A percentile compares a stretch with the other conserved stretches of the same genome.
Conservation (phyloP, 2,888 invertebrate genomes). For the Gandaritis pyraliata region DNA sequence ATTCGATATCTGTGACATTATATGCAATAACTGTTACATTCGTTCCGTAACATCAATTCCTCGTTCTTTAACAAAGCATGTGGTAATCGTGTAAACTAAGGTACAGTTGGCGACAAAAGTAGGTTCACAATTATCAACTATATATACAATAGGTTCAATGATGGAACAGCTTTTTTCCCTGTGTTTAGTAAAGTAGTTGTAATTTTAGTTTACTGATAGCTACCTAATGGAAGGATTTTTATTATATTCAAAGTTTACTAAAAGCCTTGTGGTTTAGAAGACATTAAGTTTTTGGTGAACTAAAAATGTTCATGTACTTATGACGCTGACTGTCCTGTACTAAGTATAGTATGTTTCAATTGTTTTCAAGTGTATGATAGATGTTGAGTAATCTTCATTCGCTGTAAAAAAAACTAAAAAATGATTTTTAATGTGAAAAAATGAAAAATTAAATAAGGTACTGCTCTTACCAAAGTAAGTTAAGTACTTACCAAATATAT, state of each 20-base stretch:
- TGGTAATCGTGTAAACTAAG: slow-evolving; percentile 48
- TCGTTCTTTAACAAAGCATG: slow-evolving; percentile 54
- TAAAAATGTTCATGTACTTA: not conserved
- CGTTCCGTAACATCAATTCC: slow-evolving; percentile 76
- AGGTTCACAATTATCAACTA: not conserved
- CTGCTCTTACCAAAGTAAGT: not conserved
- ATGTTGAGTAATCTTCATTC: slow-evolving; percentile 14
- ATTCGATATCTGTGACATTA: slow-evolving; percentile 39
- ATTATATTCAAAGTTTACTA: too few relatives aligned
- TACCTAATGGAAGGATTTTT: too few relatives aligned
- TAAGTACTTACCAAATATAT: too few relatives aligned
- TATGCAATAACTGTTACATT: slow-evolving; percentile 71
- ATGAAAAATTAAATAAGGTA: not conserved
- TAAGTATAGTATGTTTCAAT: slow-evolving; percentile 37
- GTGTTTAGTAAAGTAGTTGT: too few relatives aligned
- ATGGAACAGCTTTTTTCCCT: too few relatives aligned
- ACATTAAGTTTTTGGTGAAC: too few relatives aligned
- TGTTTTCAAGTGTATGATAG: slow-evolving; percentile 32
- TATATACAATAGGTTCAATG: not conserved
- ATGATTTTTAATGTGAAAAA: too few relatives aligned
- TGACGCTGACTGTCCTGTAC: not conserved
- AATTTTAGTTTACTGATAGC: too few relatives aligned
- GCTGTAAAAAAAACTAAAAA: not conserved
- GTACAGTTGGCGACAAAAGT: slow-evolving; percentile 9
- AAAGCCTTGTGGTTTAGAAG: too few relatives aligned